Percentiles rank a stretch among this genome's conserved stretches.
phyloP scores from a whole-genome alignment of 2,113 vertebrate genomes.

The Pseudois nayaur region DNA sequence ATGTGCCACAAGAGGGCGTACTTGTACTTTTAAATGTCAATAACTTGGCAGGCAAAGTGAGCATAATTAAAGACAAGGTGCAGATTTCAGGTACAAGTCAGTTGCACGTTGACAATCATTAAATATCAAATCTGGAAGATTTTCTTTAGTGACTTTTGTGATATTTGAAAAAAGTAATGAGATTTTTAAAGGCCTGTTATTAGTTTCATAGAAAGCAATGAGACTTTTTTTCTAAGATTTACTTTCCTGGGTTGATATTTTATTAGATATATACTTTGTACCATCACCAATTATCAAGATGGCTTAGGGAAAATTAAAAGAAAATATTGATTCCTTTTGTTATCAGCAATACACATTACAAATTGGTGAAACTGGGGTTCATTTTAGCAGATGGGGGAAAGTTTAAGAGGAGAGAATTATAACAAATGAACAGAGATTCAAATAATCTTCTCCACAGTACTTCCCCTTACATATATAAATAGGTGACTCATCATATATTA shows the following conservation, averaged over 20 bases:
- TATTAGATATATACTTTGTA: neutral
- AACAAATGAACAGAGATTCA: neutral
- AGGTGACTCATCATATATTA: neutral
- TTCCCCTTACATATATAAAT: neutral
- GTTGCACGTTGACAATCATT: neutral
- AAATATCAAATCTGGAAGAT: neutral
- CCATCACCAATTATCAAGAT: neutral
- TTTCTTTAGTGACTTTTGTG: neutral
- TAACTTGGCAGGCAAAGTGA: neutral
- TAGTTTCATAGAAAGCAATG: neutral
- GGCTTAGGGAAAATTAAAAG: neutral
- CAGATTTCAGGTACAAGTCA: neutral
- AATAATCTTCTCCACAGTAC: neutral
- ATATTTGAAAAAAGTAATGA: neutral
- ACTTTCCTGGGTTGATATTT: neutral
- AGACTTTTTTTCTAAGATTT: neutral
- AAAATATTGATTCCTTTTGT: neutral
- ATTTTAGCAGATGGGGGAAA: constrained; percentile 9
- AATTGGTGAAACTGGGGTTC: neutral
- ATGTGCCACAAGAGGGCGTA: constrained; percentile 19
- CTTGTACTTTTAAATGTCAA: constrained; percentile 24
- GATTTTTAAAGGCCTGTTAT: neutral
- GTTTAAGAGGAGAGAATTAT: neutral
- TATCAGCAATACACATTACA: neutral
- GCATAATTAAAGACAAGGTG: neutral